Evolutionary conservation across 1,140 invertebrate species (phyloP), one percentile per base, ranked within the genome.

Genomic region (Lordiphosa collinella): DNA sequence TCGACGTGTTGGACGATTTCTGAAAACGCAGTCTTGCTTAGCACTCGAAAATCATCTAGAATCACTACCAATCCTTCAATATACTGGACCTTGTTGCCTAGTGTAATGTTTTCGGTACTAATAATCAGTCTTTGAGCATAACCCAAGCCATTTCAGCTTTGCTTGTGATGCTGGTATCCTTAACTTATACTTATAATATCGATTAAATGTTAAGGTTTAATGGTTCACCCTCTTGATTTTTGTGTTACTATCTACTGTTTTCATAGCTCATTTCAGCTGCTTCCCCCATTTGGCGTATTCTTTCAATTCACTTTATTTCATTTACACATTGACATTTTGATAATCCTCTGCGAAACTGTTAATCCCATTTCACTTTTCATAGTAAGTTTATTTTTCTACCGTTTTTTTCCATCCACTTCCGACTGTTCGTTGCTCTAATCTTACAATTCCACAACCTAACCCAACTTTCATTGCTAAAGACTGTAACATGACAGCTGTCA

Each of bases 401-500:
- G 7, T 8, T 29, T 29, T 29, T 5, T 29, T 29, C 58, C 61
- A 50, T 59, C 48, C 63, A 51, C 63, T 67, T 67, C 63, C 64
- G 63, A 36, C 48, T 58, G 64, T 29, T 68, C 37, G 32, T 43
- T 63, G 34, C 25, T 54, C 59, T 76, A 78, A 78, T 78, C 67
- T 61, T 59, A 57, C 74, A 80, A 70, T 79, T 80, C 75, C 75
- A 66, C 70, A 79, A 79, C 75, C 76, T 79, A 80, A 80, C 75
- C 75, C 75, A 79, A 79, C 74, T 64, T 79, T 57, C 59, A 74
- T 79, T 79, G 58, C 73, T 63, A 67, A 53, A 40, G 73, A 68
- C 74, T 78, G 32, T 62, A 80, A 79, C 75, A 80, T 82, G 75
- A 80, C 75, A 80, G 75, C 75, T 80, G 75, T 80, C 75, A 80